Evolutionary conservation across 1,140 invertebrate species (phyloP).

Genomic region (Temnothorax longispinosus): DNA sequence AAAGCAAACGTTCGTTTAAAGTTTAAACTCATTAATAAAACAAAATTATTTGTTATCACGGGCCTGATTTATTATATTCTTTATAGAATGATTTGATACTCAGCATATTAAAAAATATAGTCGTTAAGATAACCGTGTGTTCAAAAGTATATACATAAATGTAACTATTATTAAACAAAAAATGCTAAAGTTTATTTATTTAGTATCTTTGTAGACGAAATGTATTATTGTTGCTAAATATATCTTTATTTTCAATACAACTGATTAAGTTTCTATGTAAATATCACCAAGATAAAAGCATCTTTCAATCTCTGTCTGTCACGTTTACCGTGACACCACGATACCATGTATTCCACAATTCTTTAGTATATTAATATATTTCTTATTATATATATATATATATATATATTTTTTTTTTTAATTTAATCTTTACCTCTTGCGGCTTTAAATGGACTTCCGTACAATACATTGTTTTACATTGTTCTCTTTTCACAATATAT

Average conservation of each 20-base stretch:
- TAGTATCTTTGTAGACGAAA: not conserved
- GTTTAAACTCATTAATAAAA: not conserved
- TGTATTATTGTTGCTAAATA: constrained; percentile 38
- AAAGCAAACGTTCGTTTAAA: constrained; percentile 17
- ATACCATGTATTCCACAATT: not conserved
- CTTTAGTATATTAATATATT: too few species aligned
- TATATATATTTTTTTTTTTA: too few species aligned
- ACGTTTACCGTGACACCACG: too few species aligned
- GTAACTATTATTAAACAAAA: not conserved
- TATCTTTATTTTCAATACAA: constrained; percentile 44
- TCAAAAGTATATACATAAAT: constrained; percentile 6
- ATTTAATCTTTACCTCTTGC: too few species aligned
- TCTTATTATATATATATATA: too few species aligned
- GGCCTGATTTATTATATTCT: not conserved
- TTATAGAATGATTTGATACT: not conserved
- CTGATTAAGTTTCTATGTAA: constrained; percentile 7
- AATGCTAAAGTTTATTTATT: constrained; percentile 19
- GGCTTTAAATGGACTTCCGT: too few species aligned
- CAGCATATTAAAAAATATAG: constrained; percentile 10
- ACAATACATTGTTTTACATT: too few species aligned
- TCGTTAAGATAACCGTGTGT: not conserved
- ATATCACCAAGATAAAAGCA: not conserved
- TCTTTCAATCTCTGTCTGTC: not conserved
- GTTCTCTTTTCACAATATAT: too few species aligned
- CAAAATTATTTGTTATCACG: too few species aligned